phyloP scores from a whole-genome alignment of 2,888 invertebrate genomes.

The Pachydiplax longipennis region DNA sequence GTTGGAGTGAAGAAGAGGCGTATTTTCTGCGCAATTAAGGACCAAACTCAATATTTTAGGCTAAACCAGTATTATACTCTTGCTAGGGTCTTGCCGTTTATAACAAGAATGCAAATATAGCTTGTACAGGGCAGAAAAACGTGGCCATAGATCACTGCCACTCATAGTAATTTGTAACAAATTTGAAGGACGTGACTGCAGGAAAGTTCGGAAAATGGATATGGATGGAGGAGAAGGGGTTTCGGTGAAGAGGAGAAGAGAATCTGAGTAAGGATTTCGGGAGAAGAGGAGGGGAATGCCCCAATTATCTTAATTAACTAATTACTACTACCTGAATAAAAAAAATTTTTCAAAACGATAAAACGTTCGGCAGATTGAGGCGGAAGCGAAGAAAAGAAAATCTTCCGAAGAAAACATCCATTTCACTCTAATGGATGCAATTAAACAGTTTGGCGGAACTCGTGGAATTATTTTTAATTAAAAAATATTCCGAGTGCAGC shows the following conservation, averaged over 20 bases:
- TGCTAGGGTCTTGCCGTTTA: too few relatives aligned
- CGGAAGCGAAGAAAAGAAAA: neutral
- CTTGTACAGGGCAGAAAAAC: too few relatives aligned
- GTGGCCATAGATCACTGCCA: too few relatives aligned
- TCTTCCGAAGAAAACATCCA: neutral
- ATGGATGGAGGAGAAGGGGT: neutral
- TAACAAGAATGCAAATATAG: too few relatives aligned
- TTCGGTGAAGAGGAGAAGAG: neutral
- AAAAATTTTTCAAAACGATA: neutral
- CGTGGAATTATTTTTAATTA: conserved; percentile 9
- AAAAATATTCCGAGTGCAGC: conserved; percentile 2
- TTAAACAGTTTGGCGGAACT: conserved; percentile 16
- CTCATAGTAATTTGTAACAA: too few relatives aligned
- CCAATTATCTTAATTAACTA: conserved; percentile 41
- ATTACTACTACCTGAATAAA: conserved; percentile 24
- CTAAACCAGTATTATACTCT: too few relatives aligned
- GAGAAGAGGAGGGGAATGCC: neutral
- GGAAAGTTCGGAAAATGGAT: neutral
- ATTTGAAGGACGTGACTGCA: too few relatives aligned
- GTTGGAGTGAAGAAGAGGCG: too few relatives aligned
- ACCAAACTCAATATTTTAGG: too few relatives aligned
- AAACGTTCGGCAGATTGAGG: neutral
- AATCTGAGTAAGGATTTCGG: neutral
- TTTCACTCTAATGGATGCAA: conserved; percentile 16
- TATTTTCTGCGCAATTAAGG: too few relatives aligned